Evolutionary conservation across 2,113 vertebrate species (phyloP).

Genomic region (Sapajus apella): DNA sequence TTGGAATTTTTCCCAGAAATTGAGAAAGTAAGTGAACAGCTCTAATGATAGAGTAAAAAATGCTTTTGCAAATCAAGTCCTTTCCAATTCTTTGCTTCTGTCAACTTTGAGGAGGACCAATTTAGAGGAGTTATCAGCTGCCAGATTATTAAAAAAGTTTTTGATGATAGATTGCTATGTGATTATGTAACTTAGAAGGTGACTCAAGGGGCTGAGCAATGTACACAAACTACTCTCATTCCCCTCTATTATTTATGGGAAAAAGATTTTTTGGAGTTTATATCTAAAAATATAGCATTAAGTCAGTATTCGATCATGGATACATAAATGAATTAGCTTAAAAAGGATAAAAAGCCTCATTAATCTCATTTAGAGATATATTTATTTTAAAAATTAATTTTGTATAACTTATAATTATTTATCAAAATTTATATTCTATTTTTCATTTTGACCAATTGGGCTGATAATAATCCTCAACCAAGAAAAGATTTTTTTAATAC

Average conservation of each 20-base stretch:
- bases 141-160: conserved; percentile 48
- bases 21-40: conserved; percentile 42
- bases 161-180: not conserved
- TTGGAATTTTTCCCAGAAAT: conserved; percentile 60
- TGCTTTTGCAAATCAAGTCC: conserved; percentile 47
- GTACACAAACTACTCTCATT: not conserved
- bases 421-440: not conserved
- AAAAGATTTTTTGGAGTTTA: conserved; percentile 36
- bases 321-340: not conserved
- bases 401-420: conserved; percentile 36
- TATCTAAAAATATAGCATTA: not conserved
- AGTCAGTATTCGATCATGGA: not conserved
- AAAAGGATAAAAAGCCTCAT: not conserved
- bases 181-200: not conserved
- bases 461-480: not conserved
- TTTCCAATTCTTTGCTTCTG: conserved; percentile 40
- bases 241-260: not conserved
- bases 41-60: conserved; percentile 46
- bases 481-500: not conserved
- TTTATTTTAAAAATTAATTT: conserved; percentile 20
- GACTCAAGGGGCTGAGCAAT: not conserved
- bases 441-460: not conserved
- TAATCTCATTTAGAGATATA: conserved; percentile 6
- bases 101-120: not conserved
- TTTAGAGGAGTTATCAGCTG: conserved; percentile 25